Base-by-base conservation (phyloP, 2,113 vertebrate genomes). In the Clarias gariepinus region DNA sequence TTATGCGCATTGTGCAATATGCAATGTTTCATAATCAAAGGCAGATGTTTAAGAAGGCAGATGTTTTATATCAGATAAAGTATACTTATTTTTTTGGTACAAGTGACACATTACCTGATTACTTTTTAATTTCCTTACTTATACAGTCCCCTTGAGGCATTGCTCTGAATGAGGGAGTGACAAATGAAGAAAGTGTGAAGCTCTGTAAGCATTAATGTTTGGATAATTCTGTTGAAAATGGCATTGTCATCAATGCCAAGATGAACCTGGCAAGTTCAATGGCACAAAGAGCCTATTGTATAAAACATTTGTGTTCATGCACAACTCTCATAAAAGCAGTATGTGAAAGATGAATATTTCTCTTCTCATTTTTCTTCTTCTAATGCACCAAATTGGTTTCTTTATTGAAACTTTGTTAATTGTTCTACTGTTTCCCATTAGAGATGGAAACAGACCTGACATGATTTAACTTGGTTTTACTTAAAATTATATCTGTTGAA, bases 41-140 rank as follows among this genome's bases (percentile, higher is more conserved):
- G 21, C 81, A 89, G 58, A 80, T 76, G 82, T 78, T 63, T 58
- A 68, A 18, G 33, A 86, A 81, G 13, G 15, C 81, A 89, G 58
- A 80, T 76, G 82, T 78, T 63, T 58, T 77, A 18, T 76, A 36
- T 25, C 11, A 47, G 61, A 83, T 79, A 73, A 41, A 30, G 33
- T 78, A 60, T 41, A 15, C 30, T 41, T 28, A 41, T n/a, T 28
- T 33, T 4, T 33, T 3, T 73, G 69, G 0, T 84, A n/a, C 41
- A 63, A 87, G 58, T 61, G 15, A 63, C 76, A 47, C 18, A 7
- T 36, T 80, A 66, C 19, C 25, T 53, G 77, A 87, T 80, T 25
- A 47, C 36, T 36, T 73, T 55, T 52, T 55, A 81, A 74, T 71
- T n/a, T 11, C 2, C 82, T 61, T 69, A 19, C 33, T 36, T 36